phyloP scores from a whole-genome alignment of 2,797 vertebrate species.

The Phataginus tetradactyla region DNA sequence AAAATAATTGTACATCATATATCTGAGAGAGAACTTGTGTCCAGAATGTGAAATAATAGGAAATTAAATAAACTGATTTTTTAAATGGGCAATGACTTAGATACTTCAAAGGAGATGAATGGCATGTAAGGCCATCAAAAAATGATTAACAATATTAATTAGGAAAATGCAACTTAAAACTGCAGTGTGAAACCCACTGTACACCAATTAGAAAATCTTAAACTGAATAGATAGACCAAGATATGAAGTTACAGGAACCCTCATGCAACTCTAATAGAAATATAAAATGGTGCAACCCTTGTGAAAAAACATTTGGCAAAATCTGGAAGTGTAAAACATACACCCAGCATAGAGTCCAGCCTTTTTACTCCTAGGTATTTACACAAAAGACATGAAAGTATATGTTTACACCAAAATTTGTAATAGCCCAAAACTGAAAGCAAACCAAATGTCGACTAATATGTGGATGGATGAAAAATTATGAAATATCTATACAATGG shows the following conservation, averaged over 20 bases:
- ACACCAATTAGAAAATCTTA: background rate
- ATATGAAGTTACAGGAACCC: background rate
- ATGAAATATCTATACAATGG: background rate
- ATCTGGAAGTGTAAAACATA: constrained; percentile 14
- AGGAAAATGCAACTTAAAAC: background rate
- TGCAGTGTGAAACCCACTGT: background rate
- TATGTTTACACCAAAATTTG: background rate
- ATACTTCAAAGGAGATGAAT: background rate
- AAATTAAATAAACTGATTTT: background rate
- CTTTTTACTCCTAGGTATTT: background rate
- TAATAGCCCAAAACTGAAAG: background rate
- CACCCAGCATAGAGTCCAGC: background rate
- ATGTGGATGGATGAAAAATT: background rate
- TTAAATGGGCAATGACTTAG: background rate
- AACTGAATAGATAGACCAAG: background rate
- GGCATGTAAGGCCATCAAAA: background rate
- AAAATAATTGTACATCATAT: background rate
- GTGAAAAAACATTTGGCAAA: background rate
- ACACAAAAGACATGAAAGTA: background rate
- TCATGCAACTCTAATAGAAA: background rate
- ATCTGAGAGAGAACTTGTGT: background rate
- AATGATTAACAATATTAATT: background rate
- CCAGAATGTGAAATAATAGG: background rate
- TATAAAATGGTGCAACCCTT: background rate
- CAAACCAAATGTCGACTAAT: background rate